phyloP scores from a whole-genome alignment of 2,888 invertebrate species.

The Alsophila aescularia region DNA sequence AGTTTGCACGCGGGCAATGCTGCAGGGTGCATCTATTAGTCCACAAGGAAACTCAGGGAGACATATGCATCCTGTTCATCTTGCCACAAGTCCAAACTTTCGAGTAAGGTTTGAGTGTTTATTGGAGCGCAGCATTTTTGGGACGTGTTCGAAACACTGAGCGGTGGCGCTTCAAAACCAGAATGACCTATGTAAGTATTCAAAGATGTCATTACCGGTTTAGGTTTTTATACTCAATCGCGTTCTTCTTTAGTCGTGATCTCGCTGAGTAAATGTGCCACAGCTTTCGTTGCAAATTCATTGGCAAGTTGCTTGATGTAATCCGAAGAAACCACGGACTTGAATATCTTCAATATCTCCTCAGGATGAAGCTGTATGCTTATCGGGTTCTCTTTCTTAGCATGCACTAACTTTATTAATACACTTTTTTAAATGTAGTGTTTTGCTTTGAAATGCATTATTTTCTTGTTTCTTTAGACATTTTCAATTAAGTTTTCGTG shows the following conservation, averaged over 20 bases:
- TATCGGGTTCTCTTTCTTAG: conserved; percentile 29
- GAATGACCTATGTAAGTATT: neutral
- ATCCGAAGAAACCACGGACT: conserved; percentile 47
- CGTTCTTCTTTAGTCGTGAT: conserved; percentile 41
- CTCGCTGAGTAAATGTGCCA: conserved; percentile 48
- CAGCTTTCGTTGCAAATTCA: conserved; percentile 51
- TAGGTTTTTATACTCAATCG: neutral
- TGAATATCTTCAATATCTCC: conserved; percentile 50
- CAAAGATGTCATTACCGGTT: conserved; percentile 7
- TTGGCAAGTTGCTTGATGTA: conserved; percentile 50
- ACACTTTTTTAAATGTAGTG: conserved; percentile 2
- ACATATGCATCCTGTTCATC: too few relatives aligned
- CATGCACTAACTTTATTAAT: conserved; percentile 3
- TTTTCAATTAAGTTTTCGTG: conserved; percentile 16
- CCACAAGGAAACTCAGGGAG: too few relatives aligned
- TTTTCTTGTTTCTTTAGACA: conserved; percentile 6
- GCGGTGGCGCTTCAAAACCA: neutral
- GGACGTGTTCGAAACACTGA: neutral
- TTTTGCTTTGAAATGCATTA: conserved; percentile 7
- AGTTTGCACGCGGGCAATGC: too few relatives aligned
- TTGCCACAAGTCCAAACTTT: too few relatives aligned
- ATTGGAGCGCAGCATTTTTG: too few relatives aligned
- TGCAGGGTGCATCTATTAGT: too few relatives aligned
- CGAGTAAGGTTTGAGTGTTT: too few relatives aligned
- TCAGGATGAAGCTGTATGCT: conserved; percentile 46